Conservation (phyloP, 2,113 vertebrate genomes). For the Gadus chalcogrammus region DNA sequence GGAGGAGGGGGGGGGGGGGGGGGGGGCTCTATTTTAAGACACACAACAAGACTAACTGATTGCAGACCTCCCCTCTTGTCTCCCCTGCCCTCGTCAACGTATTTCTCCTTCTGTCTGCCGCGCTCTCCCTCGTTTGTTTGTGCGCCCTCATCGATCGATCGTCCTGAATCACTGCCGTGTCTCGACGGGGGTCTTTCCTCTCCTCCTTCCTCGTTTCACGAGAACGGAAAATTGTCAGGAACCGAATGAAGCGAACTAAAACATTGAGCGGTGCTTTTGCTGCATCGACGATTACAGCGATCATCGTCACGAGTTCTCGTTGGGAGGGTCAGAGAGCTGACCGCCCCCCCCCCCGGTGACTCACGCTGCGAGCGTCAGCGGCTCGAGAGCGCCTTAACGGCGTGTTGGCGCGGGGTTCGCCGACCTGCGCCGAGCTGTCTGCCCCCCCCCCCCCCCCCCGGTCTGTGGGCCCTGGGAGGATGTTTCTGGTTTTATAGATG, state of each 20-base stretch:
- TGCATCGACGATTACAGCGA: too few relatives aligned
- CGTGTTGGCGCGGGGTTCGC: slow-evolving; percentile 44
- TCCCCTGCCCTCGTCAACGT: too few relatives aligned
- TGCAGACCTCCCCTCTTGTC: slow-evolving; percentile 58
- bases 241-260: too few relatives aligned
- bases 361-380: slow-evolving; percentile 33
- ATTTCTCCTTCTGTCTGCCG: slow-evolving; percentile 20
- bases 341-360: slow-evolving; percentile 29
- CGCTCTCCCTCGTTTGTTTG: slow-evolving; percentile 17
- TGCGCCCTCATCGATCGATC: not conserved
- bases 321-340: too few relatives aligned
- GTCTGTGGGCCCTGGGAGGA: slow-evolving; percentile 58
- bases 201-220: not conserved
- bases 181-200: not conserved
- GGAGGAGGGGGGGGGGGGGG: too few relatives aligned
- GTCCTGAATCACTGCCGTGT: not conserved
- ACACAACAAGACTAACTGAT: slow-evolving; percentile 77
- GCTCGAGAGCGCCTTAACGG: slow-evolving; percentile 26
- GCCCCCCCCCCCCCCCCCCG: slow-evolving; percentile 51
- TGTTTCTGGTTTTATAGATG: slow-evolving; percentile 66
- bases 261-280: too few relatives aligned
- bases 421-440: slow-evolving; percentile 59
- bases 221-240: not conserved
- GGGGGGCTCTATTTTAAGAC: slow-evolving; percentile 77
- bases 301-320: too few relatives aligned